phyloP scores from a whole-genome alignment of 2,888 invertebrate genomes.

The Hypselothyrea guttata region DNA sequence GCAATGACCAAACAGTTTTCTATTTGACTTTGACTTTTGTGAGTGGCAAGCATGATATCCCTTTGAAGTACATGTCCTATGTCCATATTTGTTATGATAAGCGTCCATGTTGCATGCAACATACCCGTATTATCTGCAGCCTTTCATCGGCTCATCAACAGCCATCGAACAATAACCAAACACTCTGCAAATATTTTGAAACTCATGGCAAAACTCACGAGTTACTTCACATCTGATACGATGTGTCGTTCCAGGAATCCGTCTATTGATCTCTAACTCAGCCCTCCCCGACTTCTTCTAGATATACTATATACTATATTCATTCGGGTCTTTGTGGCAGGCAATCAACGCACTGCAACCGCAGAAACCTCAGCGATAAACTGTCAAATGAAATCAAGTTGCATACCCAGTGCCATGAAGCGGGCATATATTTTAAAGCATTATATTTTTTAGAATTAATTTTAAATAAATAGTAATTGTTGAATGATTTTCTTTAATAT shows the following conservation, averaged over 20 bases:
- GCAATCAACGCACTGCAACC: conserved; percentile 48
- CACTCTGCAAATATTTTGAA: conserved; percentile 61
- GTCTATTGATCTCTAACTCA: conserved; percentile 42
- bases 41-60: background rate
- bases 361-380: conserved; percentile 53
- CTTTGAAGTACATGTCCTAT: conserved; percentile 44
- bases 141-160: conserved; percentile 33
- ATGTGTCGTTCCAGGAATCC: conserved; percentile 37
- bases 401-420: too few relatives aligned
- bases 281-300: background rate
- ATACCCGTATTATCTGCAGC: background rate
- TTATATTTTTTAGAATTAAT: too few relatives aligned
- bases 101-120: conserved; percentile 49
- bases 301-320: background rate
- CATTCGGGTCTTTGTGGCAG: too few relatives aligned
- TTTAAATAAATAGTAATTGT: too few relatives aligned
- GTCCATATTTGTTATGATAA: conserved; percentile 60
- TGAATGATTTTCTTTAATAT: too few relatives aligned
- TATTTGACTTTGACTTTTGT: background rate
- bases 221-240: conserved; percentile 20
- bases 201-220: conserved; percentile 22
- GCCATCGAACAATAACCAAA: conserved; percentile 1
- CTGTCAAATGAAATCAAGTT: conserved; percentile 56
- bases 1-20: conserved; percentile 70
- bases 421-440: too few relatives aligned